These are phyloP conservation scores for Trissoscelio sp. DNA, from an alignment of 2,888 invertebrate genomes.

Conservation along the genomic window DNA sequence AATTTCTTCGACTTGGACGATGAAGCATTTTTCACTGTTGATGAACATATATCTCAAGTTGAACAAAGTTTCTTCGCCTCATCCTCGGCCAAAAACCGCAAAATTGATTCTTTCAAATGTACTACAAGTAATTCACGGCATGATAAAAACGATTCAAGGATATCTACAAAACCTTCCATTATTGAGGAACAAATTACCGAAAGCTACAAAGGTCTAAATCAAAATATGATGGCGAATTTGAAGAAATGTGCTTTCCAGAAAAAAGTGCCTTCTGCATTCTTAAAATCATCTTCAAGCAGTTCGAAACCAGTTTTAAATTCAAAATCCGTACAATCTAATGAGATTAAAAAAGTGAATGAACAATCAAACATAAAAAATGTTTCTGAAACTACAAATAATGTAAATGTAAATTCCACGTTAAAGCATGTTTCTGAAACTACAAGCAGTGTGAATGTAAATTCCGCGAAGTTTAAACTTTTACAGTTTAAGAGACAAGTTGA, in stretches of 20 bases:
- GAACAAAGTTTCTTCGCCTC: conserved; percentile 47
- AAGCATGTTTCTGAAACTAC: too few species aligned
- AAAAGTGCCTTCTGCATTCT: conserved; percentile 35
- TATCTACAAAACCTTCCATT: neutral
- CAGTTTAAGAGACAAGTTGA: conserved; percentile 52
- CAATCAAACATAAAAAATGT: neutral
- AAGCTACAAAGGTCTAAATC: neutral
- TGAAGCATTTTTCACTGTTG: conserved; percentile 33
- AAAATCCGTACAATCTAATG: neutral
- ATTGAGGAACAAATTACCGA: neutral
- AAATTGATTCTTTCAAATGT: conserved; percentile 11
- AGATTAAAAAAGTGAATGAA: neutral
- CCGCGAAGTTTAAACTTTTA: conserved; percentile 28
- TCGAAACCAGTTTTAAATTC: neutral
- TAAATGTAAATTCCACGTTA: conserved; percentile 7
- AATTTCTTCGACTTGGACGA: conserved; percentile 50
- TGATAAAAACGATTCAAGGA: neutral
- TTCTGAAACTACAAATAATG: neutral
- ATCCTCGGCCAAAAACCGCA: neutral
- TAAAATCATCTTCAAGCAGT: neutral
- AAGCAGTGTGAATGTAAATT: conserved; percentile 3
- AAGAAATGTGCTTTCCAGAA: conserved; percentile 22
- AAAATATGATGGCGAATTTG: conserved; percentile 8
- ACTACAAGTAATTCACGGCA: neutral
- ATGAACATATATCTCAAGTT: conserved; percentile 52